These are phyloP conservation scores for Shinisaurus crocodilurus DNA, from an alignment of 2,113 vertebrate species.

Conservation along the genomic window DNA sequence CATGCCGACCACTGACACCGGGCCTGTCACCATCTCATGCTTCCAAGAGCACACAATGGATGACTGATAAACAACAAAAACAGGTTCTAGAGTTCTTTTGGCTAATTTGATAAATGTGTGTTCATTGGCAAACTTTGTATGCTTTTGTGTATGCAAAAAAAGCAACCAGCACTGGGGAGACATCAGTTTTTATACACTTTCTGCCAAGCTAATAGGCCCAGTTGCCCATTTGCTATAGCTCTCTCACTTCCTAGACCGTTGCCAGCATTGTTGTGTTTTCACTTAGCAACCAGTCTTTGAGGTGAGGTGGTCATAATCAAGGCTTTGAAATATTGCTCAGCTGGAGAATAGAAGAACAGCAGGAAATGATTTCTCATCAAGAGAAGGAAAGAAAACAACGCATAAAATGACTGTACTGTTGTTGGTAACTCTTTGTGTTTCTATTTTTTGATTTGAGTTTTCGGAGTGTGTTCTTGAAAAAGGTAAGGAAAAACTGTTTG, in stretches of 20 bases:
- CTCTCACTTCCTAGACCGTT: not conserved
- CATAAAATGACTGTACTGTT: not conserved
- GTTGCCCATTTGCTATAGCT: not conserved
- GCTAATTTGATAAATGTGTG: not conserved
- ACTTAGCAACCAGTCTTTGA: conserved; percentile 35
- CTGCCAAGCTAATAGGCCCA: conserved; percentile 1
- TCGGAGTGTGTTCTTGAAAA: not conserved
- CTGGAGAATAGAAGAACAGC: conserved; percentile 6
- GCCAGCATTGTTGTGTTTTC: conserved; percentile 28
- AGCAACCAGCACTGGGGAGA: not conserved
- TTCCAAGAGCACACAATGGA: not conserved
- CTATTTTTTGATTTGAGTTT: not conserved
- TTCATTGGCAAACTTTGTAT: too few species aligned
- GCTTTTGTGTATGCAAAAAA: not conserved
- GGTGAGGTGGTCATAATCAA: conserved; percentile 3
- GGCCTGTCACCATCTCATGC: too few species aligned
- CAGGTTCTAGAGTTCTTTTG: too few species aligned
- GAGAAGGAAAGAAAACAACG: not conserved
- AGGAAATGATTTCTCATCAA: conserved; percentile 22
- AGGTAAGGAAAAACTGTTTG: not conserved
- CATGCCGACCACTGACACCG: too few species aligned
- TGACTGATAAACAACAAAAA: conserved; percentile 8
- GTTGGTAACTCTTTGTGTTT: not conserved
- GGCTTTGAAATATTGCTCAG: conserved; percentile 10
- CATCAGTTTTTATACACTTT: not conserved